phyloP scores from a whole-genome alignment of 2,797 vertebrate genomes.

The Etheostoma nigrum region DNA sequence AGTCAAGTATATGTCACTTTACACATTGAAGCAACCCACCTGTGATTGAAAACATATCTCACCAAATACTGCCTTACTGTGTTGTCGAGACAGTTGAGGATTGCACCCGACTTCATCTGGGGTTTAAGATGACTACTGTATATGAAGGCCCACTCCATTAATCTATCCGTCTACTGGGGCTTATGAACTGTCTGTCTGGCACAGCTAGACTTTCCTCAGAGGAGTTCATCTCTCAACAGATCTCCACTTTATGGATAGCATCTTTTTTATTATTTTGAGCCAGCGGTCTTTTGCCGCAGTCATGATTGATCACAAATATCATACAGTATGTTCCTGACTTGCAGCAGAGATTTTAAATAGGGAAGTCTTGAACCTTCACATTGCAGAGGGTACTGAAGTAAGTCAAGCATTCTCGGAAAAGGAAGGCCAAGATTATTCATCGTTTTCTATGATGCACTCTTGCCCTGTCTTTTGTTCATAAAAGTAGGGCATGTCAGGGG shows the following conservation, averaged over 20 bases:
- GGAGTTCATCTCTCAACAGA: conserved; percentile 74
- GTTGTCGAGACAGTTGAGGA: conserved; percentile 42
- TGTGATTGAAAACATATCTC: conserved; percentile 28
- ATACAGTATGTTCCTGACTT: conserved; percentile 65
- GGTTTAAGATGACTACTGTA: conserved; percentile 53
- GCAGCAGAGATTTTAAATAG: conserved; percentile 68
- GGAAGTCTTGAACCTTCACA: conserved; percentile 67
- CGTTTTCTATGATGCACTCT: conserved; percentile 51
- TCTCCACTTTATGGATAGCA: conserved; percentile 66
- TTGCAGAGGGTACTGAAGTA: conserved; percentile 42
- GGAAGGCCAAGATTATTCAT: conserved; percentile 57
- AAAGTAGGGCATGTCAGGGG: conserved; percentile 64
- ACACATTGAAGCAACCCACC: conserved; percentile 10
- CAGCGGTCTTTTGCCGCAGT: conserved; percentile 64
- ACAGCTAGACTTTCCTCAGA: conserved; percentile 57
- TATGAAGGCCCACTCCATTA: conserved; percentile 63
- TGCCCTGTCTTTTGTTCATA: conserved; percentile 66
- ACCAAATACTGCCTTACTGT: conserved; percentile 28
- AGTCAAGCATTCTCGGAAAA: conserved; percentile 57
- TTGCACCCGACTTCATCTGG: conserved; percentile 52
- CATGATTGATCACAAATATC: conserved; percentile 80
- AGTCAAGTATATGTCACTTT: conserved; percentile 7
- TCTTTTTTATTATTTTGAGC: conserved; percentile 76
- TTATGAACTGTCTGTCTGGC: conserved; percentile 64
- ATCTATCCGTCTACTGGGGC: conserved; percentile 54